These are phyloP conservation scores for Diadema setosum DNA, from an alignment of 35 echinoderm and acorn worm genomes.

Conservation along the genomic window DNA sequence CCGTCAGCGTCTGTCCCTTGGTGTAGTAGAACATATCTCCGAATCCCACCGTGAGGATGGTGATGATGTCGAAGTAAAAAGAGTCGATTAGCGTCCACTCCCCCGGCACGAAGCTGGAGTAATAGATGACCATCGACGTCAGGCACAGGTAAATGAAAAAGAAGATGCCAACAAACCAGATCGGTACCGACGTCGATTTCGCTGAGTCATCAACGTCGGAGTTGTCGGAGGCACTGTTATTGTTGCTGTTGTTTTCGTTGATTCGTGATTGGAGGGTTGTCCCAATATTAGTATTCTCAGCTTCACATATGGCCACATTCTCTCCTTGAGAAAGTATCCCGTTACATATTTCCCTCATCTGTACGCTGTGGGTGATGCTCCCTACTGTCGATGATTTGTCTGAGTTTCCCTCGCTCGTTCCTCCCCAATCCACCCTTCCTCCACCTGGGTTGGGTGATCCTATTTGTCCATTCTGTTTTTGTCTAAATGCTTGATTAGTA, in stretches of 20 bases:
- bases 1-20: background rate
- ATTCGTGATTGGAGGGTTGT: no score
- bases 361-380: background rate
- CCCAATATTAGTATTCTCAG: no score
- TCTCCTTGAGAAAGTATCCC: background rate
- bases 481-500: background rate
- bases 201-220: background rate
- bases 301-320: background rate
- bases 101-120: background rate
- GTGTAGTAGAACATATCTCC: conserved; percentile 39
- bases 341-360: background rate
- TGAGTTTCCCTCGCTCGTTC: background rate
- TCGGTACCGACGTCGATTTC: background rate
- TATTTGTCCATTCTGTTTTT: background rate
- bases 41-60: conserved; percentile 65
- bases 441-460: background rate
- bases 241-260: background rate
- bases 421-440: background rate
- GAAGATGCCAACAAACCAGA: background rate
- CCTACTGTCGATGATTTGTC: background rate
- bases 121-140: background rate
- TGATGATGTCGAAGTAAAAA: conserved; percentile 73
- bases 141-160: background rate
- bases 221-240: background rate
- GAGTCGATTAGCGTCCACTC: conserved; percentile 43